These are phyloP conservation scores for Acanthococcus lagerstroemiae DNA, from an alignment of 2,888 invertebrate genomes.

Conservation along the genomic window DNA sequence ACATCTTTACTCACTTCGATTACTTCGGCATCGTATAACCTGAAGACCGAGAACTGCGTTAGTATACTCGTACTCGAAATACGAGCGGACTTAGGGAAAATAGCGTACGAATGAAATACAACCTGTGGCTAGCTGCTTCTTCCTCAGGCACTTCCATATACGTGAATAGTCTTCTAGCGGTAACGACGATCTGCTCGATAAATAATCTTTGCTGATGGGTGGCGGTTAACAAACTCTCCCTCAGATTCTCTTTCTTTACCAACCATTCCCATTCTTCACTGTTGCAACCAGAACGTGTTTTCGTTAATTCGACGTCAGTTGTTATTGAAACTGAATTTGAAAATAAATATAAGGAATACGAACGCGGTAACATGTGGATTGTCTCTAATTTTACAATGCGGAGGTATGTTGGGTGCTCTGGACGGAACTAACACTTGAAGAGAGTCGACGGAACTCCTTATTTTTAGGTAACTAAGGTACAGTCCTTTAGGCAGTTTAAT, in stretches of 20 bases:
- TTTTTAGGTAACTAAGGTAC: constrained; percentile 90
- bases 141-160: constrained; percentile 68
- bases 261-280: constrained; percentile 95
- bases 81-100: background rate
- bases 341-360: background rate
- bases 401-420: constrained; percentile 87
- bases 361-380: constrained; percentile 92
- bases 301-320: too few relatives aligned
- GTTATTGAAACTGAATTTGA: background rate
- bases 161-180: constrained; percentile 62
- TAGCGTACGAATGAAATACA: background rate
- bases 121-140: constrained; percentile 56
- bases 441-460: constrained; percentile 90
- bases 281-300: constrained; percentile 37
- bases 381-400: constrained; percentile 83
- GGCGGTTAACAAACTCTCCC: constrained; percentile 29
- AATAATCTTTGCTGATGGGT: constrained; percentile 71
- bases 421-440: constrained; percentile 87
- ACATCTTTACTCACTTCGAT: constrained; percentile 85
- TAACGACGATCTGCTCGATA: constrained; percentile 63
- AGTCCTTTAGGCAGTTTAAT: constrained; percentile 75
- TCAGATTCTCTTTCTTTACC: constrained; percentile 22
- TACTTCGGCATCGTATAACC: constrained; percentile 87
- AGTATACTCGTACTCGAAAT: background rate
- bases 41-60: constrained; percentile 30